Evolutionary conservation across 2,797 vertebrate genomes (phyloP), one percentile per base, ranked within the genome.

Genomic region (Catharus ustulatus): DNA sequence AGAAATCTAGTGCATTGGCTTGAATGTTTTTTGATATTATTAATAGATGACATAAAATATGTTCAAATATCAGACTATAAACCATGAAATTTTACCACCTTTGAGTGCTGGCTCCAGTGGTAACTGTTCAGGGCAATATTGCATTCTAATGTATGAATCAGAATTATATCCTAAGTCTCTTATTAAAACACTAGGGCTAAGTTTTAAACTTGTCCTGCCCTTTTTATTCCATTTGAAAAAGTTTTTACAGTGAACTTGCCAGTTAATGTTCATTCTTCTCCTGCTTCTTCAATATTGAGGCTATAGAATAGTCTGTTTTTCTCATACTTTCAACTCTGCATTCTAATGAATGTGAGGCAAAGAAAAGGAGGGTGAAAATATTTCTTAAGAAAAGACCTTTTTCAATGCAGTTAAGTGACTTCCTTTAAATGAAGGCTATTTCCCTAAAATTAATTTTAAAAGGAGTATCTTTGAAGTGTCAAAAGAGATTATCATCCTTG

Each of bases 291-390:
- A 80, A 14, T 93, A 63, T 6, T 45, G 46, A 92, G 57, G 27
- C 83, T 94, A 45, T 74, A 87, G 15, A 10, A 46, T 59, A 63
- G 63, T 95, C 93, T 97, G 89, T 42, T 96, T 96, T 96, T 96
- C 93, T 96, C 87, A 90, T 95, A 88, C 49, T 88, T 95, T 84
- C 52, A 87, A n/a, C 34, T 75, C 45, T 89, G 74, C 78, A 34
- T 91, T 96, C 67, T 94, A 89, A 79, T 90, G 85, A 87, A 76
- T 43, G 51, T 29, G 38, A 94, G 64, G 54, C 58, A 96, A 84
- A 58, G 83, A 75, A 72, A 90, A 69, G 13, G 57, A 87, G 20
- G n/a, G 21, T 80, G 61, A 86, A 90, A 91, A 66, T 82, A 77
- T 51, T 88, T 89, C 62, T 85, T 54, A 23, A 27, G 36, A 74